Percentiles rank a stretch among this genome's conserved stretches.
These are phyloP conservation scores for Hydropotes inermis DNA, from an alignment of 2,113 vertebrate species.

Conservation along the genomic window DNA sequence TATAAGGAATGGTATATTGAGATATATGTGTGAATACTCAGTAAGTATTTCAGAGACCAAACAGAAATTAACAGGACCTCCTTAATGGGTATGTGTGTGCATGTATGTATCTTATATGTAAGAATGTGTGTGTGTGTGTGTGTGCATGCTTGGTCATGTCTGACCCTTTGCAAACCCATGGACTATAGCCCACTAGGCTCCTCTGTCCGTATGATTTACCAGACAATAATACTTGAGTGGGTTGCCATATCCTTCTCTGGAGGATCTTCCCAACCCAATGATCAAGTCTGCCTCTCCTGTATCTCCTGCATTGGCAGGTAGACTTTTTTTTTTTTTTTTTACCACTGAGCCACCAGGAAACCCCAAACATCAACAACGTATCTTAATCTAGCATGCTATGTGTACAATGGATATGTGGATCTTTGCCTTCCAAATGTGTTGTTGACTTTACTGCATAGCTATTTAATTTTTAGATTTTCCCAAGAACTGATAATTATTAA, in stretches of 20 bases:
- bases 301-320: background rate
- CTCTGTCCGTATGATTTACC: background rate
- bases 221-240: background rate
- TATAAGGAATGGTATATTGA: background rate
- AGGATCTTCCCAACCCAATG: background rate
- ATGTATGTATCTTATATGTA: background rate
- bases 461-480: background rate
- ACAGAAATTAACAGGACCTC: background rate
- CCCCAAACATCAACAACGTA: background rate
- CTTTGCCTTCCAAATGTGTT: background rate
- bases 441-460: background rate
- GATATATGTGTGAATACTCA: background rate
- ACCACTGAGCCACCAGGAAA: background rate
- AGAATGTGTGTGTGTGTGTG: background rate
- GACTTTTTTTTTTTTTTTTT: background rate
- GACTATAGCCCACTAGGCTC: background rate
- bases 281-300: background rate
- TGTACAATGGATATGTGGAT: background rate
- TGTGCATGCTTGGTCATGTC: background rate
- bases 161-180: background rate
- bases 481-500: background rate
- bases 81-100: background rate
- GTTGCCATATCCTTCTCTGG: background rate
- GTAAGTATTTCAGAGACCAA: slow-evolving; percentile 10
- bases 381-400: background rate